Base-by-base conservation (phyloP, 1,140 invertebrate genomes). In the Ceratina calcarata region DNA sequence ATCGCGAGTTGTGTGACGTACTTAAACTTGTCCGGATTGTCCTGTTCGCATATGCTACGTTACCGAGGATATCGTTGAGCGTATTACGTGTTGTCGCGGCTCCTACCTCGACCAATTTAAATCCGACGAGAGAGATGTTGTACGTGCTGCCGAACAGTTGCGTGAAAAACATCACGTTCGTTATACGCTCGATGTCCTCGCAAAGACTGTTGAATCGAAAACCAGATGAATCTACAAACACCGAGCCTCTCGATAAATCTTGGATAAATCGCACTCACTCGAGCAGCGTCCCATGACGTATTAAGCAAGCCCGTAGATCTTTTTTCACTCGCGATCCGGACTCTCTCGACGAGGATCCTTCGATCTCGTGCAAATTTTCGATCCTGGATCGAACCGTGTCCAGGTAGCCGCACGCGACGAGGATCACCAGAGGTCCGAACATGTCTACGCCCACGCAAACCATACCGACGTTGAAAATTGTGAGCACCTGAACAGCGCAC, bases 81-180 rank as follows among this genome's bases (percentile, higher is more conserved):
- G 7, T 7, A 45, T 45, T 45, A 45, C 37, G 37, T 45, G 7
- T 45, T 45, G 37, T 45, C 37, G 37, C 37, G 37, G 10, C 37
- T 45, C 85, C 85, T 78, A 87, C 87, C 70, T 83, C 81, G 0
- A 80, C 72, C 62, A 89, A 60, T 67, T 89, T 87, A 60, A 89
- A 89, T 69, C 88, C 88, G 16, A 88, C 82, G 0, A 88, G 67
- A 27, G 88, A 89, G 6, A 89, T 66, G 53, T 86, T 88, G 58
- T 89, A 89, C 18, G 88, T 89, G 49, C 86, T 88, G 55, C 80
- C 77, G 27, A 87, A 27, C 24, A 89, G 61, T 61, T 86, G 86
- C 12, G 72, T 85, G 2, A 89, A 45, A 65, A 87, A 86, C n/a
- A 87, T 72, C 15, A 67, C 12, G 13, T 69, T 86, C 7, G 78